phyloP scores from a whole-genome alignment of 2,113 vertebrate genomes.

The Rhodinocichla rosea region DNA sequence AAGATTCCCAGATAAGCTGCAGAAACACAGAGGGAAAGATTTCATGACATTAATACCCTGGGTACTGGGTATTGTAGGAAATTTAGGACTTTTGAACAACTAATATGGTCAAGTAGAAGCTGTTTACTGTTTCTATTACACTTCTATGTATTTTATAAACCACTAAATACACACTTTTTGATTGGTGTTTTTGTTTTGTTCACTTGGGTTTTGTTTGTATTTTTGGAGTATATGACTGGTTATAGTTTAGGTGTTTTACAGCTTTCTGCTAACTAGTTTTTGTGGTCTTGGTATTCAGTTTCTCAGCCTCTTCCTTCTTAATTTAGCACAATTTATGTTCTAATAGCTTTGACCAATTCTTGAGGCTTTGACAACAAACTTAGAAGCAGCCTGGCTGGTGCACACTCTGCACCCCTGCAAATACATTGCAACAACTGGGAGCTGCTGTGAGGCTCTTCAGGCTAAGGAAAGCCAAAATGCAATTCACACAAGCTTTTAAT shows the following conservation, averaged over 20 bases:
- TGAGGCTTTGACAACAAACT: not conserved
- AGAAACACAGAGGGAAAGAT: not conserved
- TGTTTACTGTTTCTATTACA: not conserved
- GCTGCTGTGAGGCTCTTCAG: not conserved
- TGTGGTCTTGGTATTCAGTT: not conserved
- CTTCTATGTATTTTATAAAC: not conserved
- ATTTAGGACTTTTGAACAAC: not conserved
- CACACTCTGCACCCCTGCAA: not conserved
- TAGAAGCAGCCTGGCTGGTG: not conserved
- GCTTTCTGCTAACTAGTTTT: not conserved
- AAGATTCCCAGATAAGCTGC: not conserved
- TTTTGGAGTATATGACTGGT: not conserved
- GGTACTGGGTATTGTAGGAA: not conserved
- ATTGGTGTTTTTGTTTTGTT: not conserved
- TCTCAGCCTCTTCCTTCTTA: not conserved
- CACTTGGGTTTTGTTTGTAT: not conserved
- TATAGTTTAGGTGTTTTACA: not conserved
- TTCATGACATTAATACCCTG: not conserved
- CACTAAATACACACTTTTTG: not conserved
- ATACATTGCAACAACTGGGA: not conserved
- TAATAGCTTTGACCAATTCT: not conserved
- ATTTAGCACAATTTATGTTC: not conserved
- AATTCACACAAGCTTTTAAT: not conserved
- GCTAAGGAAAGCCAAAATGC: not conserved
- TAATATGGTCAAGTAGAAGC: not conserved